phyloP scores from a whole-genome alignment of 1,140 invertebrate species.

The Macrobrachium rosenbergii region DNA sequence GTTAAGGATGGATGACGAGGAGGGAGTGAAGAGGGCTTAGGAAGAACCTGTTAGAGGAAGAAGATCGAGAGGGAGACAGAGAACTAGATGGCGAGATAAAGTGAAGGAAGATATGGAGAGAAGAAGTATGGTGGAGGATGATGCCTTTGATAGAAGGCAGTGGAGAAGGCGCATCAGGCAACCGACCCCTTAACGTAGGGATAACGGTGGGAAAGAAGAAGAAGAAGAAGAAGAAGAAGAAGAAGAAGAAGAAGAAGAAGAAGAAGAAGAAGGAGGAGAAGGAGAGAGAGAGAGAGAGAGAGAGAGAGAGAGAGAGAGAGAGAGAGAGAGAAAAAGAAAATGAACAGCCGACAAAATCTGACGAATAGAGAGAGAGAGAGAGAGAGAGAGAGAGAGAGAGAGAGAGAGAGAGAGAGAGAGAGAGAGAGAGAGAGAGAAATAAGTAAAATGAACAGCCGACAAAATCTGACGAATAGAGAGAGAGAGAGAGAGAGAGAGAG shows the following conservation, averaged over 20 bases:
- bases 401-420: neutral
- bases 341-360: neutral
- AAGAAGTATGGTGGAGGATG: neutral
- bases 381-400: neutral
- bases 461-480: neutral
- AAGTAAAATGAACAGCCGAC: neutral
- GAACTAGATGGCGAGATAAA: no score
- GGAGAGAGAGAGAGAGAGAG: slow-evolving; percentile 25
- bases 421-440: slow-evolving; percentile 14
- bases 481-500: slow-evolving; percentile 31
- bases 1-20: no score
- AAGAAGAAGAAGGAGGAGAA: neutral
- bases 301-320: slow-evolving; percentile 35
- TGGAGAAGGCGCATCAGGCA: no score
- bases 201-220: no score
- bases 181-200: no score
- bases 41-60: no score
- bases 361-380: neutral
- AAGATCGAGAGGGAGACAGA: no score
- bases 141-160: no score
- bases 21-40: no score
- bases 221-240: slow-evolving; percentile 3
- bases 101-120: neutral
- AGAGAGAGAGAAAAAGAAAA: neutral
- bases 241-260: slow-evolving; percentile 3